Evolutionary conservation across 2,797 vertebrate genomes (phyloP).

Genomic region (Pseudochirops cupreus): DNA sequence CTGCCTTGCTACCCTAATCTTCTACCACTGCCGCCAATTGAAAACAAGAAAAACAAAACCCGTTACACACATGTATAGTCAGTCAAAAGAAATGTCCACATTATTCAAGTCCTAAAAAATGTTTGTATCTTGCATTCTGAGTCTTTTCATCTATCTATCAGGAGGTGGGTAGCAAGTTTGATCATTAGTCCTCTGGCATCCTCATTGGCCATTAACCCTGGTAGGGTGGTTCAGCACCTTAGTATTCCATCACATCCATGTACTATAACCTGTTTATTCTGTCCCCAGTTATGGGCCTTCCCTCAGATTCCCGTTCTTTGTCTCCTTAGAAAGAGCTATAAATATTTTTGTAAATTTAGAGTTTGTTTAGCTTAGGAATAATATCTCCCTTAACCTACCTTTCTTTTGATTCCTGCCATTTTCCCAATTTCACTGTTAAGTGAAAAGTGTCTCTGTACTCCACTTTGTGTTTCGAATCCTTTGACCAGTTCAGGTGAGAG

Average conservation of each 20-base stretch:
- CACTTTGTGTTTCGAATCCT: background rate
- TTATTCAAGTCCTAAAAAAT: background rate
- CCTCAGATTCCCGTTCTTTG: background rate
- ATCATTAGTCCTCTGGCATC: background rate
- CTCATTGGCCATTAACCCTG: background rate
- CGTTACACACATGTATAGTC: background rate
- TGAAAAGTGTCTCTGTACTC: background rate
- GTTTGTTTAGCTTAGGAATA: background rate
- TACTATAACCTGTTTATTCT: background rate
- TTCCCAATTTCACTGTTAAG: background rate
- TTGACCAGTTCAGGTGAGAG: background rate
- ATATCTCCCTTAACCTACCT: background rate
- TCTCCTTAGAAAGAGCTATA: background rate
- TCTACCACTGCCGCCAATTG: background rate
- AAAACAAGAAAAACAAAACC: background rate
- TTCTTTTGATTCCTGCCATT: background rate
- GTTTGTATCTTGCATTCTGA: background rate
- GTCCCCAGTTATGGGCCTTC: background rate
- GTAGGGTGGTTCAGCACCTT: background rate
- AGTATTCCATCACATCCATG: background rate
- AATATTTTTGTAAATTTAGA: background rate
- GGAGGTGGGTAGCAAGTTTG: background rate
- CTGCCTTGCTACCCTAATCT: background rate
- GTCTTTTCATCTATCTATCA: background rate
- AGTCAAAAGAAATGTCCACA: background rate